phyloP scores from a whole-genome alignment of 2,113 vertebrate species.

The Emydura subglobosa region DNA sequence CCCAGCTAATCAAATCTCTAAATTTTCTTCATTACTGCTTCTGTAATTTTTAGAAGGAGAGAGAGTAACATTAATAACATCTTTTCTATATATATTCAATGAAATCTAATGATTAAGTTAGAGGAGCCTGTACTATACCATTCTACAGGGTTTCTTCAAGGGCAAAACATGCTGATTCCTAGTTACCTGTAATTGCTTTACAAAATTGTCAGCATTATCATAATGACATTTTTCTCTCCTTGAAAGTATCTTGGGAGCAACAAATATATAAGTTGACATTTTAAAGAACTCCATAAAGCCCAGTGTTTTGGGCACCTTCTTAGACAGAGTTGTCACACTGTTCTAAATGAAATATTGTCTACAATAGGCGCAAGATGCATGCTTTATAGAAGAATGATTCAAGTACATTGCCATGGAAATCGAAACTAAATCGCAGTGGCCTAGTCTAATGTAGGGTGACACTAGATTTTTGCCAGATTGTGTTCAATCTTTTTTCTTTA shows the following conservation, averaged over 20 bases:
- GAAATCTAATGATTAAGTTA: not conserved
- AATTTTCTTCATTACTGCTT: not conserved
- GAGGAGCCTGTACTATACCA: not conserved
- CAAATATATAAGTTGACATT: fast-evolving
- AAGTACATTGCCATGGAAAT: slow-evolving; percentile 16
- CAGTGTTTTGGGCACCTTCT: fast-evolving
- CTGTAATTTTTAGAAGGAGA: not conserved
- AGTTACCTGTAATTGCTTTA: not conserved
- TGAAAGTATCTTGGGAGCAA: not conserved
- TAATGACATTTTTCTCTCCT: not conserved
- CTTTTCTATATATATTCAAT: fast-evolving
- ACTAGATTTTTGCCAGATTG: slow-evolving; percentile 49
- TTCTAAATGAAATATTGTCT: not conserved
- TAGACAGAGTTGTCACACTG: not conserved
- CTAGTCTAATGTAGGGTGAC: slow-evolving; percentile 34
- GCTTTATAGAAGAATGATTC: not conserved
- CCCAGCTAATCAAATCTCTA: fast-evolving
- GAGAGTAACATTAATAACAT: not conserved
- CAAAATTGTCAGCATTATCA: not conserved
- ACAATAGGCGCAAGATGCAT: not conserved
- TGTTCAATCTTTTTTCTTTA: slow-evolving; percentile 34
- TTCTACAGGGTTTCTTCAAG: not conserved
- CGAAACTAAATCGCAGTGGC: slow-evolving; percentile 33
- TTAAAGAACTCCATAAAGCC: not conserved
- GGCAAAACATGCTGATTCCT: not conserved